Conservation (phyloP, 2,888 invertebrate species). For the Lasiommata megera region DNA sequence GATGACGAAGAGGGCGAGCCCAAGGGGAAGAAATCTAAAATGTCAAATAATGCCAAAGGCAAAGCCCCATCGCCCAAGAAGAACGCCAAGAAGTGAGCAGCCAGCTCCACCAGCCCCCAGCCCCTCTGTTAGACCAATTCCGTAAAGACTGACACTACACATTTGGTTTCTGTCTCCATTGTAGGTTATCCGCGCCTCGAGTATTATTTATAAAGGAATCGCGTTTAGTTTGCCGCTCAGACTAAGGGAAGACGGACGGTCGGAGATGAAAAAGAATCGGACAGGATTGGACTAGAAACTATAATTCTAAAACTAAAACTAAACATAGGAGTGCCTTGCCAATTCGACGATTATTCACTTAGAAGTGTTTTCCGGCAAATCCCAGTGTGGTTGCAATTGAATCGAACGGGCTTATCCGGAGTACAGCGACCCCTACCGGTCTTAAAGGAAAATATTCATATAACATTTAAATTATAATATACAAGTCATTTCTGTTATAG, state of each 20-base stretch:
- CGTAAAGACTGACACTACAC: slow-evolving; percentile 30
- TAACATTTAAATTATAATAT: no score
- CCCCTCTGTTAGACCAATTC: slow-evolving; percentile 20
- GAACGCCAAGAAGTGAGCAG: slow-evolving; percentile 81
- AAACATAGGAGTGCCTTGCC: no score
- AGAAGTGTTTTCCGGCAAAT: no score
- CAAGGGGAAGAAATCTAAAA: slow-evolving; percentile 89
- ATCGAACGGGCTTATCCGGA: no score
- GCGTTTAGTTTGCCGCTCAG: neutral
- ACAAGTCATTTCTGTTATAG: no score
- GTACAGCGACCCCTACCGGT: no score
- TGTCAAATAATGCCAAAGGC: slow-evolving; percentile 86
- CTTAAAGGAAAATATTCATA: no score
- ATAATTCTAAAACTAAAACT: neutral
- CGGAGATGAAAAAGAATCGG: no score
- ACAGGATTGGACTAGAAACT: no score
- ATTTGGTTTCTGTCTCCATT: slow-evolving; percentile 25
- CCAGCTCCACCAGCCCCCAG: slow-evolving; percentile 27
- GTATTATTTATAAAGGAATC: slow-evolving; percentile 13
- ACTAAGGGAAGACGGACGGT: neutral
- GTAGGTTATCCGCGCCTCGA: slow-evolving; percentile 13
- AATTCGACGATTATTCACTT: no score
- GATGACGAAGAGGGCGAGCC: slow-evolving; percentile 89
- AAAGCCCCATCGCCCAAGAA: slow-evolving; percentile 87
- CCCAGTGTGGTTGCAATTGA: no score